Evolutionary conservation across 1,140 invertebrate genomes (phyloP).

Genomic region (Drosophila gunungcola): DNA sequence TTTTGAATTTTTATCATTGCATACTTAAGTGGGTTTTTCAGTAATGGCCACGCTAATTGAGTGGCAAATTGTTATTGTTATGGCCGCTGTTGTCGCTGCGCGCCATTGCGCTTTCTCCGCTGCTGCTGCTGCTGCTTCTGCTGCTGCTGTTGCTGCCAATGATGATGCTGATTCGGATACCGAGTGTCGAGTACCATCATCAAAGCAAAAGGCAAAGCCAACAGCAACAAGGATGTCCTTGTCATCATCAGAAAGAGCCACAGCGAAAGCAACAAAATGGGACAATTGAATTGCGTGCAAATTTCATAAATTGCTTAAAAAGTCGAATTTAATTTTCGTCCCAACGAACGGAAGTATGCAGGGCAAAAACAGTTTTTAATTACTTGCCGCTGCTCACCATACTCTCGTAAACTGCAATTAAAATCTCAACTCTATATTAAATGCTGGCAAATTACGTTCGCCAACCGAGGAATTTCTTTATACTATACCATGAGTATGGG

Average conservation of each 20-base stretch:
- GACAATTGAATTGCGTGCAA: conserved; percentile 75
- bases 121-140: neutral
- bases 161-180: conserved; percentile 18
- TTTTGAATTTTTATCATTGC: conserved; percentile 83
- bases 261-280: conserved; percentile 44
- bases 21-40: conserved; percentile 82
- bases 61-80: conserved; percentile 83
- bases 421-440: conserved; percentile 68
- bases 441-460: conserved; percentile 59
- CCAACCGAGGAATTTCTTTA: conserved; percentile 54
- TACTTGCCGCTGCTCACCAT: conserved; percentile 44
- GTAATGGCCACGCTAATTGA: conserved; percentile 81
- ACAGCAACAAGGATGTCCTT: conserved; percentile 8
- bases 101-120: conserved; percentile 52
- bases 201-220: conserved; percentile 53
- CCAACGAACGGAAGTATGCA: conserved; percentile 34
- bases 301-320: conserved; percentile 78
- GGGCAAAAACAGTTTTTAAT: conserved; percentile 61
- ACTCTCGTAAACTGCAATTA: conserved; percentile 68
- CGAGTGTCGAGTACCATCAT: conserved; percentile 32
- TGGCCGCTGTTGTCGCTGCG: conserved; percentile 69
- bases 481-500: neutral
- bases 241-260: conserved; percentile 12
- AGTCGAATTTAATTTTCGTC: conserved; percentile 67
- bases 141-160: neutral